A percentile compares a stretch with the other conserved stretches of the same genome.
phyloP scores from a whole-genome alignment of 2,888 invertebrate genomes.

The Xiphydria camelus region DNA sequence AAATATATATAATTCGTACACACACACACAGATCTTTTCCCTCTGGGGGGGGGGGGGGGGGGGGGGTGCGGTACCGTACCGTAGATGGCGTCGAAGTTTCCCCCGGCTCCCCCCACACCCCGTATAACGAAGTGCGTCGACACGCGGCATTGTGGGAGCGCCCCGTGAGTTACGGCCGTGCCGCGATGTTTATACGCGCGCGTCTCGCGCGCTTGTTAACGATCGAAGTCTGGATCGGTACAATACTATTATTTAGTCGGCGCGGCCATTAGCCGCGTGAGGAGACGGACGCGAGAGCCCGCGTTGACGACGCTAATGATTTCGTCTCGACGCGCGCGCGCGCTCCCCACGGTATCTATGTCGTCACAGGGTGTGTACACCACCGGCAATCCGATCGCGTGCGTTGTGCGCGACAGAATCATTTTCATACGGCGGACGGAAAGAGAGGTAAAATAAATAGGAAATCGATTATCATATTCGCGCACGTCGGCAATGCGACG shows the following conservation, averaged over 20 bases:
- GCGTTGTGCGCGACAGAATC: constrained; percentile 6
- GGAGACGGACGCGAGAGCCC: constrained; percentile 17
- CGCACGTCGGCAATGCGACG: too few relatives aligned
- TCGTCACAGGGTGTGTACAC: constrained; percentile 14
- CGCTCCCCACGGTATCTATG: neutral
- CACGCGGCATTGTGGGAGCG: constrained; percentile 18
- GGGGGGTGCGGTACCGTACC: too few relatives aligned
- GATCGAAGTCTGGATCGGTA: constrained; percentile 53
- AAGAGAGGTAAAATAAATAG: too few relatives aligned
- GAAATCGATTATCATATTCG: too few relatives aligned
- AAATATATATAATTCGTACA: too few relatives aligned
- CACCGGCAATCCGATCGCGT: constrained; percentile 11
- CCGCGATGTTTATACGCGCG: too few relatives aligned
- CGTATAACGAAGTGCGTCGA: constrained; percentile 10
- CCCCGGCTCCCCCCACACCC: constrained; percentile 10
- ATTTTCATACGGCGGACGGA: constrained; percentile 8
- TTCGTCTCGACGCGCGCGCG: neutral
- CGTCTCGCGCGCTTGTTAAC: constrained; percentile 47
- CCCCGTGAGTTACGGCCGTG: too few relatives aligned
- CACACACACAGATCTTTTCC: too few relatives aligned
- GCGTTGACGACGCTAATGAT: constrained; percentile 6
- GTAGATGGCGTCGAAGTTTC: too few relatives aligned
- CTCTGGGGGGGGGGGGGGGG: too few relatives aligned
- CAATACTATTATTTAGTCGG: constrained; percentile 54
- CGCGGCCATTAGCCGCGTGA: constrained; percentile 12